These are phyloP conservation scores for Nudaria mundana DNA, from an alignment of 2,888 invertebrate species.

Conservation along the genomic window DNA sequence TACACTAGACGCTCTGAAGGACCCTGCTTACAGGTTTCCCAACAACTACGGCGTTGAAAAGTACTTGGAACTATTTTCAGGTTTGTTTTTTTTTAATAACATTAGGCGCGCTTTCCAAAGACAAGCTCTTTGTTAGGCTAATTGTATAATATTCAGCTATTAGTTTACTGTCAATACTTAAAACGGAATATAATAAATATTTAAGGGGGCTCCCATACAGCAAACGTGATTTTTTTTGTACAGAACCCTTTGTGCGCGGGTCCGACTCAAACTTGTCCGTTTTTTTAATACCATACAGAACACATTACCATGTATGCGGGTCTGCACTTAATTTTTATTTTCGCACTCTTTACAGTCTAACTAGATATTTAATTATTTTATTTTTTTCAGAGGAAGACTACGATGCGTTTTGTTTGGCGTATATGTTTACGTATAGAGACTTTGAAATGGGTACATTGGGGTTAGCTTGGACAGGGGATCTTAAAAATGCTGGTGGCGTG, in stretches of 20 bases:
- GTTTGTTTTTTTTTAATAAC: conserved; percentile 64
- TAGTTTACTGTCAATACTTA: conserved; percentile 34
- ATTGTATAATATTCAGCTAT: conserved; percentile 33
- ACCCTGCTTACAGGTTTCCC: conserved; percentile 93
- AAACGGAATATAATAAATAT: no score
- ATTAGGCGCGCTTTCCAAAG: conserved; percentile 35
- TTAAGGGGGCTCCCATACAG: no score
- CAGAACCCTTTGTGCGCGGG: no score
- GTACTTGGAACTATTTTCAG: conserved; percentile 98
- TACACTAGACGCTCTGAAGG: conserved; percentile 91
- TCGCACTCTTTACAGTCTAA: no score
- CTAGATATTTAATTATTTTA: conserved; percentile 15
- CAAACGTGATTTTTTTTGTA: no score
- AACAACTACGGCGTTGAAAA: conserved; percentile 99
- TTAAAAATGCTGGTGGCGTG: conserved; percentile 98
- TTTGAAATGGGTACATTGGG: conserved; percentile 98
- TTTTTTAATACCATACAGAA: no score
- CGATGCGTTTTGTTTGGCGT: conserved; percentile 98
- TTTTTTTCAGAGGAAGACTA: conserved; percentile 93
- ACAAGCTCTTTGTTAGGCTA: conserved; percentile 26
- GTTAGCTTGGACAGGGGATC: conserved; percentile 98
- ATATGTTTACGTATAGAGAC: conserved; percentile 98
- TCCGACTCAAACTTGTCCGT: no score
- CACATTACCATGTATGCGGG: no score
- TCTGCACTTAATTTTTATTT: no score